Percentiles rank a stretch among this genome's conserved stretches.
Conservation (phyloP, 2,797 vertebrate species). For the Cirrhinus mrigala region DNA sequence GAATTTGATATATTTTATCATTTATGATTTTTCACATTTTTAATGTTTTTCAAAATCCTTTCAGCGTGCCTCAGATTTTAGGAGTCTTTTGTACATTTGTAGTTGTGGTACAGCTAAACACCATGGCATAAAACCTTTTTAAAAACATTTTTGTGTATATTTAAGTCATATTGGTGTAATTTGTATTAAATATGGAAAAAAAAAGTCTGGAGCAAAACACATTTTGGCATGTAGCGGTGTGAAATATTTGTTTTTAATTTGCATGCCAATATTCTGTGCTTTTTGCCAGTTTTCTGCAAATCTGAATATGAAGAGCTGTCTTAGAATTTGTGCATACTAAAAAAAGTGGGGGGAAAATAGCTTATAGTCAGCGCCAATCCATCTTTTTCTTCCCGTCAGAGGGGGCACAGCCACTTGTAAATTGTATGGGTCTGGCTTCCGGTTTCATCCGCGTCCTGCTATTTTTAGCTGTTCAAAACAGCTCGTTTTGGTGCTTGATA, state of each 20-base stretch:
- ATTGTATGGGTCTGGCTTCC: too few relatives aligned
- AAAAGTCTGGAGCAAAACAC: not conserved
- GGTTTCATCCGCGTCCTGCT: too few relatives aligned
- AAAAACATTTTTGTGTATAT: not conserved
- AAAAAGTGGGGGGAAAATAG: not conserved
- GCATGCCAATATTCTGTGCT: not conserved
- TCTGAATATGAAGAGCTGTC: not conserved
- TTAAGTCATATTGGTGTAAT: not conserved
- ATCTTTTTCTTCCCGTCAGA: too few relatives aligned
- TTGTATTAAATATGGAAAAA: not conserved
- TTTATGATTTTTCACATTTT: too few relatives aligned
- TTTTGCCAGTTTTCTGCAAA: not conserved
- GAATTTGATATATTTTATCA: rapidly evolving
- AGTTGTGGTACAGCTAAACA: not conserved
- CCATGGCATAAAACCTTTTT: not conserved
- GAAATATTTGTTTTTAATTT: not conserved
- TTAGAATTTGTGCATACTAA: not conserved
- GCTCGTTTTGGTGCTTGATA: too few relatives aligned
- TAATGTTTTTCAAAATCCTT: not conserved
- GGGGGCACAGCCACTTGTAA: too few relatives aligned
- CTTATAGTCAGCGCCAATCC: not conserved
- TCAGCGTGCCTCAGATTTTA: not conserved
- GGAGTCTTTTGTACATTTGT: not conserved
- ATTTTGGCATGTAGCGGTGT: not conserved
- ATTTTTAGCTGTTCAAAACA: too few relatives aligned